These are phyloP conservation scores for Yoshiicerus persimilis DNA, from an alignment of 1,140 invertebrate genomes.

Conservation along the genomic window DNA sequence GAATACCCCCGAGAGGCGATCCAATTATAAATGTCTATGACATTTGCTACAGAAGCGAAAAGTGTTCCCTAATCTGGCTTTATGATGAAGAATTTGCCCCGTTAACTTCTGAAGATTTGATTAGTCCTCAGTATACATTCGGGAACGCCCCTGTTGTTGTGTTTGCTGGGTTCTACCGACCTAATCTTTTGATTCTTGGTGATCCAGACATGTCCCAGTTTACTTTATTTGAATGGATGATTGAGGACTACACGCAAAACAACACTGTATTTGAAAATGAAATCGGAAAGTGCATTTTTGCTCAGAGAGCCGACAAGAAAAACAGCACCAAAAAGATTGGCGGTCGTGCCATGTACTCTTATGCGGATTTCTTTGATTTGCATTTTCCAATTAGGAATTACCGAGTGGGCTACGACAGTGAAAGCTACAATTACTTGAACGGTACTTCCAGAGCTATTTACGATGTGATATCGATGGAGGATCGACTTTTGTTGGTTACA, in stretches of 20 bases:
- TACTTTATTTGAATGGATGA: neutral
- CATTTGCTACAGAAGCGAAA: too few species aligned
- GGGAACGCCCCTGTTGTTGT: neutral
- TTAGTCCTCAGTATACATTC: neutral
- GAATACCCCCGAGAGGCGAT: neutral
- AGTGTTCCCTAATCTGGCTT: too few species aligned
- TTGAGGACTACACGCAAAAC: neutral
- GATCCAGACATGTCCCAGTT: conserved; percentile 19
- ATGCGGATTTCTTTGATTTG: neutral
- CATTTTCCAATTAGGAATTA: neutral
- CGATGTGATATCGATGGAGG: conserved; percentile 18
- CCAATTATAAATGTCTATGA: too few species aligned
- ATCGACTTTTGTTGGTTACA: conserved; percentile 27
- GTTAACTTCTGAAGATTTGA: neutral
- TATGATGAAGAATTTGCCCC: too few species aligned
- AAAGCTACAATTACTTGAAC: neutral
- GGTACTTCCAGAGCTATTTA: neutral
- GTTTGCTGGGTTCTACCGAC: conserved; percentile 29
- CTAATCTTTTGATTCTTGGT: neutral
- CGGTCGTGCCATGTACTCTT: neutral
- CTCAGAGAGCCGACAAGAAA: too few species aligned
- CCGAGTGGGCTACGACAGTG: neutral
- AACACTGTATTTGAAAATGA: neutral
- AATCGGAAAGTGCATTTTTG: neutral
- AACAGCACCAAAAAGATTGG: too few species aligned